phyloP scores from a whole-genome alignment of 2,113 vertebrate species.

The Bostrychus sinensis region DNA sequence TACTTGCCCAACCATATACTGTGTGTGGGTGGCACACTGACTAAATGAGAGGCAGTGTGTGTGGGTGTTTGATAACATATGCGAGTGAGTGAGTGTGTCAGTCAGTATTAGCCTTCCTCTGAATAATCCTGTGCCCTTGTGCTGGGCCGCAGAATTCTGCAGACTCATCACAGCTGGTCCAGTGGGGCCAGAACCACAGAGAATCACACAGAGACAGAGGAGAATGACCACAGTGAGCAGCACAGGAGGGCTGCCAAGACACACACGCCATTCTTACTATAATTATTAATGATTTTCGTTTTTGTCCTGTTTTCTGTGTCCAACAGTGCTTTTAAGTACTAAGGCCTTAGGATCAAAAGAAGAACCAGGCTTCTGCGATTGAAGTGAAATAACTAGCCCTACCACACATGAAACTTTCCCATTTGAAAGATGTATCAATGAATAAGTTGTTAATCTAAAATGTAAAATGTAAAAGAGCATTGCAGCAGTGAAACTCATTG shows the following conservation, averaged over 20 bases:
- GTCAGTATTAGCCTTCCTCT: constrained; percentile 67
- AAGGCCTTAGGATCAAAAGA: not conserved
- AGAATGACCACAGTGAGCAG: constrained; percentile 73
- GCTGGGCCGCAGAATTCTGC: constrained; percentile 73
- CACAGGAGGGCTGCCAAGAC: constrained; percentile 66
- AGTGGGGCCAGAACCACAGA: constrained; percentile 62
- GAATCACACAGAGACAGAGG: constrained; percentile 66
- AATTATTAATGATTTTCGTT: constrained; percentile 3
- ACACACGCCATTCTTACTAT: constrained; percentile 12
- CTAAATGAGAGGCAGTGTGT: constrained; percentile 29
- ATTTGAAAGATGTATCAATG: constrained; percentile 4
- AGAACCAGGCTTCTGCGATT: constrained; percentile 5
- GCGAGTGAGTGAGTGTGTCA: constrained; percentile 49
- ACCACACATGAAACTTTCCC: not conserved
- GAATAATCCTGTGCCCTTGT: constrained; percentile 73
- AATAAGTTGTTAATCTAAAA: no score
- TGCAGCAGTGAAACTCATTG: no score
- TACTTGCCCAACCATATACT: constrained; percentile 37
- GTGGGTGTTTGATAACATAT: constrained; percentile 29
- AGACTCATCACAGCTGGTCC: constrained; percentile 79
- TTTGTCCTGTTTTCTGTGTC: not conserved
- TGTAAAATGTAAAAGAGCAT: no score
- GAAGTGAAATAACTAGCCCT: not conserved
- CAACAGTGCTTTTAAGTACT: not conserved
- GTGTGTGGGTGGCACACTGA: constrained; percentile 34